A percentile compares a stretch with the other conserved stretches of the same genome.
Conservation (phyloP, 2,888 invertebrate species). For the Acleris holmiana region DNA sequence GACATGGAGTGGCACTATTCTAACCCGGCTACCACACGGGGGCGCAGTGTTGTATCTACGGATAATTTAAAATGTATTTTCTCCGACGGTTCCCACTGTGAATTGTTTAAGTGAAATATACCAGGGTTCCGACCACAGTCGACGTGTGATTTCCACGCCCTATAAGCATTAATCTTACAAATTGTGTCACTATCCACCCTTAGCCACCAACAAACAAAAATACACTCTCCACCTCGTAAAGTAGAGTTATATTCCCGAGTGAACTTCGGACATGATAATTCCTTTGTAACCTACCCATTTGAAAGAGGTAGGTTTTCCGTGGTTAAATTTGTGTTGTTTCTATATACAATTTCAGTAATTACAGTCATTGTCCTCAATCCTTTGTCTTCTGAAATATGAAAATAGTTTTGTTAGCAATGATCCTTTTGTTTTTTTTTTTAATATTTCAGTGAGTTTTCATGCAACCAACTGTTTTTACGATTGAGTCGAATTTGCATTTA, state of each 20-base stretch:
- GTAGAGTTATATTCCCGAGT: neutral
- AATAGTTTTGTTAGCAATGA: constrained; percentile 11
- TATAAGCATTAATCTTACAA: constrained; percentile 28
- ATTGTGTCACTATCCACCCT: constrained; percentile 14
- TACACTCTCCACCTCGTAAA: neutral
- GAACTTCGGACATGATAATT: neutral
- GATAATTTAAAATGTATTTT: too few relatives aligned
- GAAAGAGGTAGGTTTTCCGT: neutral
- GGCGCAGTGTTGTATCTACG: too few relatives aligned
- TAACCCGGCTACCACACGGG: too few relatives aligned
- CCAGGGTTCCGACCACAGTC: constrained; percentile 7
- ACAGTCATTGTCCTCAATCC: constrained; percentile 2
- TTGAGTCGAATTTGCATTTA: too few relatives aligned
- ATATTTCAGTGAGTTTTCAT: neutral
- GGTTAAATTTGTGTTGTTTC: neutral
- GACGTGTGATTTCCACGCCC: constrained; percentile 14
- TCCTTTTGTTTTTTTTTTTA: constrained; percentile 4
- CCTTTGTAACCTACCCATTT: neutral
- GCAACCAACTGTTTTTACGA: too few relatives aligned
- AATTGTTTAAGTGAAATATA: constrained; percentile 10
- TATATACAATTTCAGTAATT: constrained; percentile 3
- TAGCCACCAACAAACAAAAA: neutral
- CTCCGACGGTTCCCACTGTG: too few relatives aligned
- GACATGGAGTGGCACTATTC: too few relatives aligned
- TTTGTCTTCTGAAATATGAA: constrained; percentile 1